Percentiles rank a stretch among this genome's conserved stretches.
Conservation (phyloP, 2,113 vertebrate genomes). For the Lepus timidus region DNA sequence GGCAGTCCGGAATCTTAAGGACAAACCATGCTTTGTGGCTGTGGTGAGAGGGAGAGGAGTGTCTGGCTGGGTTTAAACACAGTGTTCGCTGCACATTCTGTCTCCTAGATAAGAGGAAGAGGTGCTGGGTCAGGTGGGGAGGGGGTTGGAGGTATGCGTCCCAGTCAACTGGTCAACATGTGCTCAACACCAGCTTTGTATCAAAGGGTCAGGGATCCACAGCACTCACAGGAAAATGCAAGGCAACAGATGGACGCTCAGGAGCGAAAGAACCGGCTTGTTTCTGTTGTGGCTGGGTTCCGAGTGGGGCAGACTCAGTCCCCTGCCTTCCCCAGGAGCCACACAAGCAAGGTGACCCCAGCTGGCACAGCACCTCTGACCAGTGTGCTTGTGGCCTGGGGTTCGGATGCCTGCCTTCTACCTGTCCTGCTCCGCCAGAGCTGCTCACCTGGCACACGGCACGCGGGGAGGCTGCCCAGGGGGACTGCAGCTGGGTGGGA, state of each 20-base stretch:
- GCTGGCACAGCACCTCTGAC: neutral
- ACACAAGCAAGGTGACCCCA: neutral
- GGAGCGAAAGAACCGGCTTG: neutral
- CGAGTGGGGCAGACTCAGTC: neutral
- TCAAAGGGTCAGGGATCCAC: neutral
- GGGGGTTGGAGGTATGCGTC: neutral
- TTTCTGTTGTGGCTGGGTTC: neutral
- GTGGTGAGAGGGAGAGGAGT: slow-evolving; percentile 43
- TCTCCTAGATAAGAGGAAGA: neutral
- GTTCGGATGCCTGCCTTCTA: neutral
- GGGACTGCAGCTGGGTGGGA: neutral
- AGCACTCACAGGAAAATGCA: neutral
- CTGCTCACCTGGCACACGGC: neutral
- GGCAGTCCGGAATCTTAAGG: slow-evolving; percentile 81
- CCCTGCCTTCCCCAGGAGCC: accelerated
- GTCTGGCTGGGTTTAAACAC: neutral
- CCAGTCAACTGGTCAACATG: neutral
- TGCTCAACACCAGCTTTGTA: neutral
- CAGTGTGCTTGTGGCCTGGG: neutral
- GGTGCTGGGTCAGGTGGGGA: neutral
- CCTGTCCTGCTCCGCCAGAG: neutral
- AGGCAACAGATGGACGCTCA: neutral
- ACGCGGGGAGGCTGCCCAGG: neutral
- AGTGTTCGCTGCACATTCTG: neutral
- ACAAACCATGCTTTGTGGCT: slow-evolving; percentile 79